These are phyloP conservation scores for Pavo muticus DNA, from an alignment of 2,113 vertebrate genomes.

Conservation along the genomic window DNA sequence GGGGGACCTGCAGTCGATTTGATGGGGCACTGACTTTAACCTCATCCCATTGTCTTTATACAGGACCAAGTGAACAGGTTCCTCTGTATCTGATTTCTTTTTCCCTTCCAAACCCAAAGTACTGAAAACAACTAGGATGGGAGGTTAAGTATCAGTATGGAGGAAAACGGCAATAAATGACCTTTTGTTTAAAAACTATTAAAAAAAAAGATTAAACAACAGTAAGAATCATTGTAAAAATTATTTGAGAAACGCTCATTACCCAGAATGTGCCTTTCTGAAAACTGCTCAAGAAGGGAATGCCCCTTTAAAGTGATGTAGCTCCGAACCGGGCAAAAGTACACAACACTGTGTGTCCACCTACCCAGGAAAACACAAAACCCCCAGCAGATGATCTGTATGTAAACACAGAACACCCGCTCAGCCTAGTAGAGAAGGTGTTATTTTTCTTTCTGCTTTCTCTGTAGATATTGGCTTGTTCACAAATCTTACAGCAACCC, in stretches of 20 bases:
- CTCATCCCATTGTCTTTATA: background rate
- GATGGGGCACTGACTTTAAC: background rate
- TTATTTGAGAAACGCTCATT: background rate
- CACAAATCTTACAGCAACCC: conserved; percentile 28
- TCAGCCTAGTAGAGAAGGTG: background rate
- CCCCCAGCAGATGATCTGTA: background rate
- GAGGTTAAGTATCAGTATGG: background rate
- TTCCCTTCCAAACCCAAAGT: background rate
- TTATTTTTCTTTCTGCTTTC: conserved; percentile 44
- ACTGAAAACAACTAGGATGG: background rate
- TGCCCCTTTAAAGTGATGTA: background rate
- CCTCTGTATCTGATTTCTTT: background rate
- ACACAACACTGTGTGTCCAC: background rate
- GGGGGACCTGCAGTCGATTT: background rate
- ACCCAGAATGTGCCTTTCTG: background rate
- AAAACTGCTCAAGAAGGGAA: background rate
- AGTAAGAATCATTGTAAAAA: background rate
- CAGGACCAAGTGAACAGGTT: background rate
- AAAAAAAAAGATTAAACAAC: background rate
- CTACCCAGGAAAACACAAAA: background rate
- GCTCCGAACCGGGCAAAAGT: background rate
- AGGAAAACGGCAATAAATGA: background rate
- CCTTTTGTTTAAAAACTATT: background rate
- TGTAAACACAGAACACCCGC: background rate
- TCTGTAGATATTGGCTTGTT: conserved; percentile 39